phyloP scores from a whole-genome alignment of 2,797 vertebrate genomes.

The Spheniscus humboldti region DNA sequence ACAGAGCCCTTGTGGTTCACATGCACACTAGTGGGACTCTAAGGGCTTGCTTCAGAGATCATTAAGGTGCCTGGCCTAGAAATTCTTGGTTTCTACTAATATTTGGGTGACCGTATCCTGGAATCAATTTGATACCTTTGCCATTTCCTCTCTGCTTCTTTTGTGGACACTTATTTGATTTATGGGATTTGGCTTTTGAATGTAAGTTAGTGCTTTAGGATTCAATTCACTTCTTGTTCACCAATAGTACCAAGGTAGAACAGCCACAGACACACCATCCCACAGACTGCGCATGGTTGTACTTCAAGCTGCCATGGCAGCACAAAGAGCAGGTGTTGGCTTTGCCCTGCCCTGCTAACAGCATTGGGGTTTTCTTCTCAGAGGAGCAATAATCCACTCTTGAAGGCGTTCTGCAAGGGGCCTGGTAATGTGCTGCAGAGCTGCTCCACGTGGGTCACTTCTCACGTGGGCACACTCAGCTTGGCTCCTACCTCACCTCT shows the following conservation, averaged over 20 bases:
- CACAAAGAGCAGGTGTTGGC: accelerated
- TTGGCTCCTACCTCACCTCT: neutral
- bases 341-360: neutral
- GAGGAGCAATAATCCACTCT: neutral
- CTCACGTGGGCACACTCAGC: accelerated
- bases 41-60: neutral
- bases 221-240: neutral
- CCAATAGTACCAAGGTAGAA: no score
- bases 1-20: neutral
- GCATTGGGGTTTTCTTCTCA: neutral
- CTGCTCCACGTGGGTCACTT: neutral
- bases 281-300: neutral
- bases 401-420: neutral
- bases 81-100: neutral
- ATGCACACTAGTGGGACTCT: neutral
- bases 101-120: neutral
- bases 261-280: neutral
- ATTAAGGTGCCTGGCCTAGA: neutral
- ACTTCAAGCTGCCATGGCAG: neutral
- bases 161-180: neutral
- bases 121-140: neutral
- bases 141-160: neutral
- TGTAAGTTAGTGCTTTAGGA: neutral
- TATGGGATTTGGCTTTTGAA: neutral
- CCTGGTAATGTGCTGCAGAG: accelerated